Evolutionary conservation across 2,888 invertebrate species (phyloP), one percentile per base, ranked within the genome.

Genomic region (Drosophila paramelanica): DNA sequence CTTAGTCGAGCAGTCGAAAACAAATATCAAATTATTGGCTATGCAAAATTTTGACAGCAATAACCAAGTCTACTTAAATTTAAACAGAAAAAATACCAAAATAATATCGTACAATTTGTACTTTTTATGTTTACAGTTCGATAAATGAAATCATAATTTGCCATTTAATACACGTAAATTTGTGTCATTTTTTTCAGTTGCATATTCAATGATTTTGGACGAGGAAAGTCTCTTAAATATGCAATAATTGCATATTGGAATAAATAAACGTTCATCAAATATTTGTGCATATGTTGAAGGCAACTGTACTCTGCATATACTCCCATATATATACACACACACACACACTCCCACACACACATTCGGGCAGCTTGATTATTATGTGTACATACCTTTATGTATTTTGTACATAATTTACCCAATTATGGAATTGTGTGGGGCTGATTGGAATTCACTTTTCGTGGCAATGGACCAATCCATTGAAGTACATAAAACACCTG

Each of bases 181-280:
- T 42, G 14, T 66, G 42, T 67, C 33, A 33, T 11, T 27, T 27
- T 25, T 39, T 39, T 20, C 25, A 5, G 3, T 36, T 43, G 14
- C 25, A n/a, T 20, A 20, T n/a, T 50, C 13, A 8, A 3, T 5
- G 31, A 3, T 10, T 31, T 31, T 41, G 38, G n/a, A 36, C 31
- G 57, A 20, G 58, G 36, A 41, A 59, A 50, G 6, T 7, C 20
- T 23, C 59, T 69, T 49, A 43, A 74, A 67, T 68, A 69, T 70
- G 49, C 47, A 81, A 89, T 81, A 74, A 89, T 66, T 88, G 66
- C 85, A 69, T 67, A 69, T 65, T 49, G 52, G 7, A 27, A 73
- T 39, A 25, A 43, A 62, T 57, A 56, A 42, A 31, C 47, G 52
- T 47, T 59, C 68, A 81, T 84, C 59, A 77, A 83, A 78, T 70